These are phyloP conservation scores for Apis mellifera DNA, from an alignment of 1,140 invertebrate species.

Conservation along the genomic window Amel_HAv3.1 CM009931.2:17099501-17100000, in stretches of 20 bases:
- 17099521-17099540: conserved; percentile 20
- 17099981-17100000: too few relatives aligned
- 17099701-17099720: conserved; percentile 1
- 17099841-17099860: too few relatives aligned
- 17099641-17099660: conserved; percentile 33
- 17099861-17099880: too few relatives aligned
- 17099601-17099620: neutral
- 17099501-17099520: conserved; percentile 40
- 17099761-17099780: neutral
- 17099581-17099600: conserved; percentile 30
- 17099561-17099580: conserved; percentile 32
- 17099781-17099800: too few relatives aligned
- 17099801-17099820: too few relatives aligned
- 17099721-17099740: neutral
- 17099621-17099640: conserved; percentile 1
- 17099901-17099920: too few relatives aligned
- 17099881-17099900: too few relatives aligned
- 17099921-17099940: too few relatives aligned
- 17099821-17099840: too few relatives aligned
- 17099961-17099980: too few relatives aligned
- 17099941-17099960: too few relatives aligned
- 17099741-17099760: neutral
- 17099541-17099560: conserved; percentile 20
- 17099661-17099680: neutral
- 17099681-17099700: conserved; percentile 11